Conservation (phyloP, 2,113 vertebrate species). For the Mungos mungo region DNA sequence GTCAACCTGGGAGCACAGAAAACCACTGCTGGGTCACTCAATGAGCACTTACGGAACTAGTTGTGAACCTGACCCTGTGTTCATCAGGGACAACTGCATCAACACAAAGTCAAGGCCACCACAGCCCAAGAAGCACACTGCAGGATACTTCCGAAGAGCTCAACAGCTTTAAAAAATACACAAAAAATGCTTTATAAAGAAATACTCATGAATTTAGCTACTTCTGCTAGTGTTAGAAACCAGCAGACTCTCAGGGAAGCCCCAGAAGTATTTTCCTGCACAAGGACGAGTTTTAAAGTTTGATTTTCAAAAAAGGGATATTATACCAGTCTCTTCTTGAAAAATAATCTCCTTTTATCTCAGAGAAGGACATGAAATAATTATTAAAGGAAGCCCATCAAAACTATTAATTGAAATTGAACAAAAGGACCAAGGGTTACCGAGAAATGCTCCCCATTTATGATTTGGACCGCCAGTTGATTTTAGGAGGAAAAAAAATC, state of each 20-base stretch:
- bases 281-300: not conserved
- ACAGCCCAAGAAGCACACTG: not conserved
- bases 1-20: not conserved
- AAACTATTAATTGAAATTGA: not conserved
- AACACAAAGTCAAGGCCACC: not conserved
- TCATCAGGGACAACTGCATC: not conserved
- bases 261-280: not conserved
- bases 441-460: not conserved
- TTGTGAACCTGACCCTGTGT: no score
- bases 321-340: slow-evolving; percentile 33
- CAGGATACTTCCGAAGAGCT: not conserved
- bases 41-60: fast-evolving
- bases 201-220: not conserved
- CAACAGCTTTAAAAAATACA: not conserved
- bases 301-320: slow-evolving; percentile 40
- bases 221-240: not conserved
- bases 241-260: not conserved
- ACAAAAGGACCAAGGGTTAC: not conserved
- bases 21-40: not conserved
- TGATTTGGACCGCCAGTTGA: not conserved
- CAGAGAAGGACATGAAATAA: not conserved
- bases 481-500: not conserved
- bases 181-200: not conserved
- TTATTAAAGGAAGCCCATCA: not conserved
- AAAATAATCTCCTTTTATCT: slow-evolving; percentile 26